phyloP scores from a whole-genome alignment of 2,113 vertebrate genomes.

The Urocynchramus pylzowi region DNA sequence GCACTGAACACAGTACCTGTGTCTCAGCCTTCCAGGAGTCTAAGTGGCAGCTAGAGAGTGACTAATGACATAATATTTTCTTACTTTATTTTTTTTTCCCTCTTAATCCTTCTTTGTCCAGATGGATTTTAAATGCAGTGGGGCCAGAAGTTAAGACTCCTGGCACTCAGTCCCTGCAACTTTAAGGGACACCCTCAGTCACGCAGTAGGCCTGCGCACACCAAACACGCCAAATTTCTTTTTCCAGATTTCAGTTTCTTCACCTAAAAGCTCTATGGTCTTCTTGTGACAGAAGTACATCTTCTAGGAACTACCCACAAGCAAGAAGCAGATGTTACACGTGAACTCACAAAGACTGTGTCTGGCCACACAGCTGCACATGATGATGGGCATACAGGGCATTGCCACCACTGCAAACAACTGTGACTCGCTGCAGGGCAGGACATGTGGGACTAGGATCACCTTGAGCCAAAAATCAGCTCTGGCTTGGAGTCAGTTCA shows the following conservation, averaged over 20 bases:
- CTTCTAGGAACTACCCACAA: background rate
- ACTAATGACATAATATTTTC: background rate
- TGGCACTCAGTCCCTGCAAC: background rate
- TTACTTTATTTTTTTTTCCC: background rate
- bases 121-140: background rate
- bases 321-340: background rate
- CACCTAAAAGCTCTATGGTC: background rate
- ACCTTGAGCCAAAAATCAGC: background rate
- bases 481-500: background rate
- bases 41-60: background rate
- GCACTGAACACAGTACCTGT: background rate
- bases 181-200: background rate
- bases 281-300: background rate
- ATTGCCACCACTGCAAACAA: background rate
- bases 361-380: background rate
- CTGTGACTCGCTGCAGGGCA: background rate
- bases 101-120: background rate
- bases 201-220: rapidly evolving
- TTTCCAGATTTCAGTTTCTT: background rate
- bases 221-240: background rate
- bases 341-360: background rate
- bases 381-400: background rate
- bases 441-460: background rate
- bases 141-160: background rate
- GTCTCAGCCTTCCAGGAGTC: background rate